A percentile compares a stretch with the other conserved stretches of the same genome.
These are phyloP conservation scores for Tragelaphus imberbis DNA, from an alignment of 2,113 vertebrate genomes.

Conservation along the genomic window DNA sequence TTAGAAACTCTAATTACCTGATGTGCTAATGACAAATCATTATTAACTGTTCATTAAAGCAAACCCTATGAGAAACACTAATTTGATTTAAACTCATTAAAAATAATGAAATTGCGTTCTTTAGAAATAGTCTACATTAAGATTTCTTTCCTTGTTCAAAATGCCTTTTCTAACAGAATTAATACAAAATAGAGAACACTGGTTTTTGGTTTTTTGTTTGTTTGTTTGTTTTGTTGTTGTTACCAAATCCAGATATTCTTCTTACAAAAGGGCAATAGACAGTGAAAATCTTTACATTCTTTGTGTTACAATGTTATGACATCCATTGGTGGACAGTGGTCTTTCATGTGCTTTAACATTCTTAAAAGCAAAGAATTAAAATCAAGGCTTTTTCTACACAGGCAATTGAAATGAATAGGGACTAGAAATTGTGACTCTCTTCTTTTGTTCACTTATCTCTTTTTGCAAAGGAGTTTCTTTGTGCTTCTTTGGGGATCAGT, in stretches of 20 bases:
- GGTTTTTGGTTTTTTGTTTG: background rate
- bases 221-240: background rate
- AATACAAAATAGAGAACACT: background rate
- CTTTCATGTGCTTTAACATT: background rate
- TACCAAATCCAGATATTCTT: background rate
- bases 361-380: background rate
- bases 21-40: background rate
- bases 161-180: background rate
- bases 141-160: slow-evolving; percentile 13
- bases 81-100: background rate
- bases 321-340: background rate
- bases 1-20: background rate
- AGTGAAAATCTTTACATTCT: background rate
- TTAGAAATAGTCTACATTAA: background rate
- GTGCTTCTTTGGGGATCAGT: background rate
- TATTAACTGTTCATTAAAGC: slow-evolving; percentile 15
- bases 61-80: background rate
- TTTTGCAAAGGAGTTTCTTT: background rate
- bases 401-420: background rate
- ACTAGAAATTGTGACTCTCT: background rate
- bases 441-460: background rate
- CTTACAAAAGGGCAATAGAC: background rate
- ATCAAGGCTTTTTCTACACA: background rate
- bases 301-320: background rate
- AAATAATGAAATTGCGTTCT: background rate